Percentiles rank a stretch among this genome's conserved stretches.
Evolutionary conservation across 2,113 vertebrate species (phyloP).

Genomic region (Pollachius pollachius): DNA sequence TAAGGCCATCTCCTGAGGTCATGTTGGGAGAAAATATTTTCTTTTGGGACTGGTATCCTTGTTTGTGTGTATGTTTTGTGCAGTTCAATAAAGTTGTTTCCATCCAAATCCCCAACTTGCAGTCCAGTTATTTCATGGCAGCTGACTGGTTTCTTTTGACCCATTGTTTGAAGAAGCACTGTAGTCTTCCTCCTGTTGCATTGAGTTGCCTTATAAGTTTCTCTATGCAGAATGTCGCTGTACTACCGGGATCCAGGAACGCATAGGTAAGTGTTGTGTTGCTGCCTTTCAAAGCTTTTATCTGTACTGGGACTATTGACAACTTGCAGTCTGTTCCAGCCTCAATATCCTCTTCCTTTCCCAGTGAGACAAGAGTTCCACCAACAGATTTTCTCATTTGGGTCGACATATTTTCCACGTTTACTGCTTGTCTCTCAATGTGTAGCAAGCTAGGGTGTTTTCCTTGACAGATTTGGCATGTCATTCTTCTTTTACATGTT

Average conservation of each 20-base stretch:
- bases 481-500: not conserved
- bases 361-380: not conserved
- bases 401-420: not conserved
- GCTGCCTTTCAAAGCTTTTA: not conserved
- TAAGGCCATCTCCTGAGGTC: slow-evolving; percentile 9
- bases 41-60: slow-evolving; percentile 2
- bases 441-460: not conserved
- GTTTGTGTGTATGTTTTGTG: not conserved
- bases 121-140: not conserved
- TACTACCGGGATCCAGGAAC: slow-evolving; percentile 5
- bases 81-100: not conserved
- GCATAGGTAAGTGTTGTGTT: not conserved
- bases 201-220: not conserved
- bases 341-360: not conserved
- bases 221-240: slow-evolving; percentile 5
- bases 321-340: not conserved
- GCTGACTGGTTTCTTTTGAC: not conserved
- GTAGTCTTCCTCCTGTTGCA: not conserved
- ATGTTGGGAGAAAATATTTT: not conserved
- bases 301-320: not conserved
- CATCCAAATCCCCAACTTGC: slow-evolving; percentile 11
- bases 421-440: not conserved
- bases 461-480: not conserved
- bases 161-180: slow-evolving; percentile 10
- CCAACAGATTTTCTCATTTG: not conserved